phyloP scores from a whole-genome alignment of 2,888 invertebrate species.

The Lycia hirtaria region DNA sequence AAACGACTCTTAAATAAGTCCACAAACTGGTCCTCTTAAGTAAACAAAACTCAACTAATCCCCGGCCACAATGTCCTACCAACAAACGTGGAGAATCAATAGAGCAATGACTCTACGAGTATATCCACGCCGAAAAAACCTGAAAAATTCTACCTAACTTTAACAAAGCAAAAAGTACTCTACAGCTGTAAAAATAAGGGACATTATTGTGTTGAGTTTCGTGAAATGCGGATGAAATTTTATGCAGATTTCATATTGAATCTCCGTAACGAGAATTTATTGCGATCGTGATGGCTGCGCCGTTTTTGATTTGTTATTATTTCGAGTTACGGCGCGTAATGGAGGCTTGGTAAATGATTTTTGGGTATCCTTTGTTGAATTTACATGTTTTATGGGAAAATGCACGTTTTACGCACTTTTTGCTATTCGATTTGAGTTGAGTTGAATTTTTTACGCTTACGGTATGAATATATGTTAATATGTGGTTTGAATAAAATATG shows the following conservation, averaged over 20 bases:
- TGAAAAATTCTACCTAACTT: conserved; percentile 1
- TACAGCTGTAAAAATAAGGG: conserved; percentile 6
- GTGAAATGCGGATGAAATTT: conserved; percentile 46
- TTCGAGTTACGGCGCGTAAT: conserved; percentile 29
- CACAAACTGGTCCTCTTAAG: not conserved
- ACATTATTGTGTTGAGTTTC: not conserved
- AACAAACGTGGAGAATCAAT: conserved; percentile 30
- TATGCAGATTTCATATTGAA: conserved; percentile 70
- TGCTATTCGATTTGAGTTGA: too few species aligned
- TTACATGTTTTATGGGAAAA: conserved; percentile 1
- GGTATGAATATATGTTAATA: too few species aligned
- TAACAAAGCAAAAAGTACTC: conserved; percentile 5
- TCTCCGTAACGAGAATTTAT: conserved; percentile 65
- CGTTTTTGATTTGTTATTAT: conserved; percentile 42
- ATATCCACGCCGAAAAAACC: conserved; percentile 22
- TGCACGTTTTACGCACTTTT: too few species aligned
- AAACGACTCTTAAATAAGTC: not conserved
- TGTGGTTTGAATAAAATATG: too few species aligned
- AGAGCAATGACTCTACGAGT: conserved; percentile 16
- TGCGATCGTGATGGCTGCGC: conserved; percentile 47
- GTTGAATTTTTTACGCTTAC: too few species aligned
- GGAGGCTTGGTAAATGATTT: conserved; percentile 7
- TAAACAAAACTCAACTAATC: conserved; percentile 19
- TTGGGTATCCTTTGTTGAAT: conserved; percentile 2
- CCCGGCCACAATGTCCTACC: conserved; percentile 12